Evolutionary conservation across 2,888 invertebrate species (phyloP).

Genomic region (Catocala fraxini): DNA sequence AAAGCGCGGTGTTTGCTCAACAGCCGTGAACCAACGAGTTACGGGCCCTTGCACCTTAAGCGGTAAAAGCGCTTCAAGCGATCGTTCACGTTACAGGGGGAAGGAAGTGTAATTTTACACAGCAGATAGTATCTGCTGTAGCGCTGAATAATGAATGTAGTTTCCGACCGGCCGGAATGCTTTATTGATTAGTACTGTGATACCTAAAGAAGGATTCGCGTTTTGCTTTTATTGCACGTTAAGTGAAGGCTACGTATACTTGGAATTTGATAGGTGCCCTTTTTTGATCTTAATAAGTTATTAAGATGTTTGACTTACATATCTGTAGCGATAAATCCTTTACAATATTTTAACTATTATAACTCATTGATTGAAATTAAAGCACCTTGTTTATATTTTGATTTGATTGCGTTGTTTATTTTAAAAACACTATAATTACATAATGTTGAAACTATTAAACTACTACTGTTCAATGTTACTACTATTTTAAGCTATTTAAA

Average conservation of each 20-base stretch:
- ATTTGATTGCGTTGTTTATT: too few species aligned
- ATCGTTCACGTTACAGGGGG: constrained; percentile 51
- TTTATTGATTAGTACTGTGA: constrained; percentile 58
- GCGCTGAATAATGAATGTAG: constrained; percentile 67
- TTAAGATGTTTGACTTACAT: too few species aligned
- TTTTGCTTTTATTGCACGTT: constrained; percentile 22
- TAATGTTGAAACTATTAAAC: too few species aligned
- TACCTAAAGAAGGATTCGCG: constrained; percentile 29
- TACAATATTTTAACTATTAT: too few species aligned
- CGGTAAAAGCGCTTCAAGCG: constrained; percentile 43
- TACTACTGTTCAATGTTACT: too few species aligned
- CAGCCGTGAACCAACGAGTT: constrained; percentile 54
- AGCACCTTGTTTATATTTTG: too few species aligned
- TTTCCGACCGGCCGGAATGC: constrained; percentile 56
- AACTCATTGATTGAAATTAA: too few species aligned
- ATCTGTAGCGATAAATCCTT: too few species aligned
- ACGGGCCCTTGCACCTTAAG: constrained; percentile 54
- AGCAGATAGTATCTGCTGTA: constrained; percentile 62
- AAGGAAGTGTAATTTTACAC: constrained; percentile 71
- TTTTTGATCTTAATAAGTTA: too few species aligned
- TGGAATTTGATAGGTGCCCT: background rate
- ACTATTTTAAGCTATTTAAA: too few species aligned
- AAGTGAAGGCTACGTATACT: background rate
- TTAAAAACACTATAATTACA: too few species aligned
- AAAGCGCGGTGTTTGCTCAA: constrained; percentile 55